Evolutionary conservation across 2,888 invertebrate genomes (phyloP).

Genomic region (Eurois occulta): DNA sequence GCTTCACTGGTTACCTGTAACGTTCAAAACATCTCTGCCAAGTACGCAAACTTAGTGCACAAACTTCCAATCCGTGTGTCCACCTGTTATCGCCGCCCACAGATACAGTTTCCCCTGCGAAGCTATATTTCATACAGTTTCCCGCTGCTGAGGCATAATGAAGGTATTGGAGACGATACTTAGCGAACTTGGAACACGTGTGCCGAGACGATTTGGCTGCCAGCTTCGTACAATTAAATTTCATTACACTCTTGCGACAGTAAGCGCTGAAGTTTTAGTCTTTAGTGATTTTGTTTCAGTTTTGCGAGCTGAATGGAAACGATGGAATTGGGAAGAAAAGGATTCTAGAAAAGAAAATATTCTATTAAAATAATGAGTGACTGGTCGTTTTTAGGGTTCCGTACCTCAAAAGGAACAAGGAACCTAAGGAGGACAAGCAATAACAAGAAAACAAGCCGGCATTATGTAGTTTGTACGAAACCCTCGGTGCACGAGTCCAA

Average conservation of each 20-base stretch:
- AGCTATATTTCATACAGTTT: slow-evolving; percentile 82
- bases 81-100: slow-evolving; percentile 74
- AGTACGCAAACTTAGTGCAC: slow-evolving; percentile 10
- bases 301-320: not conserved
- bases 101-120: slow-evolving; percentile 74
- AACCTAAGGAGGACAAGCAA: too few species aligned
- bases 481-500: too few species aligned
- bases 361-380: not conserved
- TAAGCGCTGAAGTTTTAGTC: slow-evolving; percentile 43
- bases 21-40: not conserved
- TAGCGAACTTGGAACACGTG: slow-evolving; percentile 68
- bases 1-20: not conserved
- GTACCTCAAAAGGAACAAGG: too few species aligned
- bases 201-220: slow-evolving; percentile 58
- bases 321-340: not conserved
- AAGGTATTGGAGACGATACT: slow-evolving; percentile 75
- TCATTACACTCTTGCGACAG: slow-evolving; percentile 40
- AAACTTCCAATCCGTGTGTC: slow-evolving; percentile 58
- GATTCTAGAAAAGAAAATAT: not conserved
- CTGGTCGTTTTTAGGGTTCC: not conserved
- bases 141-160: slow-evolving; percentile 75
- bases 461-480: too few species aligned
- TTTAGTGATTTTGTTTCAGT: slow-evolving; percentile 40
- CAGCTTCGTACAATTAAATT: slow-evolving; percentile 50
- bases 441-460: too few species aligned